A percentile compares a stretch with the other conserved stretches of the same genome.
phyloP scores from a whole-genome alignment of 2,797 vertebrate genomes.

The Pangasius djambal region DNA sequence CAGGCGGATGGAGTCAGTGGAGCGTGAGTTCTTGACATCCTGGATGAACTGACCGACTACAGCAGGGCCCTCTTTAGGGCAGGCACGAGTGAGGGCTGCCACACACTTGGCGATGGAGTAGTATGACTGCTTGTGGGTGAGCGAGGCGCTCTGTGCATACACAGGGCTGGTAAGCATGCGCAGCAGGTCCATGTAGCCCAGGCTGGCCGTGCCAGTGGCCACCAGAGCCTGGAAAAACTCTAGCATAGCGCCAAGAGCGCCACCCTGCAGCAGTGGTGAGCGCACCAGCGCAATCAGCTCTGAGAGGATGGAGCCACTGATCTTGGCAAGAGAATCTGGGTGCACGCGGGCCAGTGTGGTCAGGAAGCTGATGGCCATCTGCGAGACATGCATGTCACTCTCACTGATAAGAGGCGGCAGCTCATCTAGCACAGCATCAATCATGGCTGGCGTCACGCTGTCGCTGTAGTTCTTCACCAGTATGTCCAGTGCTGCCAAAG shows the following conservation, averaged over 20 bases:
- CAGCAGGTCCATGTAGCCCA: slow-evolving; percentile 98
- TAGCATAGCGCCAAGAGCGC: slow-evolving; percentile 95
- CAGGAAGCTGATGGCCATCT: slow-evolving; percentile 98
- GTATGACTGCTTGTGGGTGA: slow-evolving; percentile 98
- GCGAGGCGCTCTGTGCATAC: slow-evolving; percentile 90
- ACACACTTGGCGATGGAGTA: slow-evolving; percentile 99
- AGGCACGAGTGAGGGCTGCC: slow-evolving; percentile 93
- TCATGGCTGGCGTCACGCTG: slow-evolving; percentile 93
- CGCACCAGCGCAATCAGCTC: slow-evolving; percentile 95
- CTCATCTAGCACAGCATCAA: slow-evolving; percentile 95
- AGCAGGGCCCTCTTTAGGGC: slow-evolving; percentile 93
- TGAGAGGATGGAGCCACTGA: slow-evolving; percentile 92
- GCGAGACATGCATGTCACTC: slow-evolving; percentile 98
- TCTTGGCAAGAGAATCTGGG: slow-evolving; percentile 94
- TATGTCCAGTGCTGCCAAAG: slow-evolving; percentile 93
- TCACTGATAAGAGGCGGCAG: slow-evolving; percentile 97
- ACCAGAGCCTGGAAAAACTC: slow-evolving; percentile 97
- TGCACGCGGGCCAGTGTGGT: slow-evolving; percentile 96
- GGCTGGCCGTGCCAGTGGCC: slow-evolving; percentile 86
- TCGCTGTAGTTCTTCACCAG: slow-evolving; percentile 92
- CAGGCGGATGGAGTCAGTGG: slow-evolving; percentile 96
- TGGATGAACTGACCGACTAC: slow-evolving; percentile 99
- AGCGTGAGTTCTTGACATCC: slow-evolving; percentile 98
- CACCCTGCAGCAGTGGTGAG: slow-evolving; percentile 94
- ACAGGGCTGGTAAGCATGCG: slow-evolving; percentile 97